Conservation (phyloP, 2,797 vertebrate species). For the Manis crassicaudata region DNA sequence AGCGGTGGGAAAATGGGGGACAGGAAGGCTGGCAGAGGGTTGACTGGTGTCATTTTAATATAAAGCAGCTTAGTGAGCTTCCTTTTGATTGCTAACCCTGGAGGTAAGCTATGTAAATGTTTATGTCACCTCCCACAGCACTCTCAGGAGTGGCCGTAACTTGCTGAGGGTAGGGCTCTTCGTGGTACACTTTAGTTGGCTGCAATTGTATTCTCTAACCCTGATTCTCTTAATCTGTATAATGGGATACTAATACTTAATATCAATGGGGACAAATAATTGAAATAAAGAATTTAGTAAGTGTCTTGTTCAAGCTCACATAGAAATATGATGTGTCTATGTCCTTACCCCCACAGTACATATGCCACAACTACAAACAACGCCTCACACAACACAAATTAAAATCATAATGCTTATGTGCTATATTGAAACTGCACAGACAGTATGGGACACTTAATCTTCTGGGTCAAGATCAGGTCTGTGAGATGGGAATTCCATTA, state of each 20-base stretch:
- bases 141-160: neutral
- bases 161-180: neutral
- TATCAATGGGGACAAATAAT: neutral
- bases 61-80: neutral
- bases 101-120: neutral
- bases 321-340: neutral
- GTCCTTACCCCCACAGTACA: neutral
- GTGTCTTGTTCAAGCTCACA: neutral
- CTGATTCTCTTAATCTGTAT: neutral
- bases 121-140: neutral
- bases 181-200: accelerated
- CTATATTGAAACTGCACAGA: neutral
- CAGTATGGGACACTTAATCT: neutral
- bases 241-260: neutral
- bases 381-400: neutral
- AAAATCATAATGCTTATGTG: neutral
- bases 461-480: neutral
- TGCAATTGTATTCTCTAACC: neutral
- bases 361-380: neutral
- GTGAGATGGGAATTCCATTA: neutral
- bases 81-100: neutral
- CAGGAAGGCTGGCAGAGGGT: neutral
- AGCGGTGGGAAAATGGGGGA: neutral
- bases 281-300: neutral
- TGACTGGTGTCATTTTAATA: neutral